Evolutionary conservation across 92 coral and sea anemone species (phyloP), one percentile per base, ranked within the genome.

Genomic region (Desmophyllum pertusum): DNA sequence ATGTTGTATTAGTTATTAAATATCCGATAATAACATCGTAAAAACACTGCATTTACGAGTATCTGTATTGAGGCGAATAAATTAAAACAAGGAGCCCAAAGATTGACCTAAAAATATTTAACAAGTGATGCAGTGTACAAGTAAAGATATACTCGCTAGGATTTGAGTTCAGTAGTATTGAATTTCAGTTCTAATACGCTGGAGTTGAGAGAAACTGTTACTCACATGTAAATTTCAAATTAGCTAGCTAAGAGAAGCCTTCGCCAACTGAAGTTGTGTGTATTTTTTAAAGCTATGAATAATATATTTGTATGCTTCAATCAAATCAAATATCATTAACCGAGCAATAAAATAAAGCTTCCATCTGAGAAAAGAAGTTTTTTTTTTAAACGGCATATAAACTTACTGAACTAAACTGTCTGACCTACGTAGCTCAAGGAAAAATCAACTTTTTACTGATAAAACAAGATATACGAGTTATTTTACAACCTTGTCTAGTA

Each of bases 231-330:
- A 72, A 43, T 72, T 45, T 72, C 15, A 27, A 59, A 3, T 18
- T 25, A 18, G n/a, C 25, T 19, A 53, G 61, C 30, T 29, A 27
- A 5, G 18, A 31, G 10, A 72, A n/a, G 52, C 18, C 35, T 72
- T 29, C 10, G 8, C 30, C 80, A 11, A 36, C n/a, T n/a, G 6
- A 23, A 21, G 21, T 2, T n/a, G 15, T 61, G 53, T 30, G 10
- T 63, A 43, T 66, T 21, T 80, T 66, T 45, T n/a, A 21, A 68
- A 11, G n/a, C n/a, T 46, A 67, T 80, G 50, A 80, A 80, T 68
- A 48, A 80, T 80, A 10, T 18, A 80, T 80, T 67, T 67, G 30
- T 23, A 21, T 45, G 31, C 23, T 43, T 79, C 84, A 65, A 45
- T 79, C 30, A 65, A 79, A 64, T 79, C 43, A 35, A 64, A 64